Evolutionary conservation across 2,888 invertebrate genomes (phyloP).

Genomic region (Aphodius granarius): DNA sequence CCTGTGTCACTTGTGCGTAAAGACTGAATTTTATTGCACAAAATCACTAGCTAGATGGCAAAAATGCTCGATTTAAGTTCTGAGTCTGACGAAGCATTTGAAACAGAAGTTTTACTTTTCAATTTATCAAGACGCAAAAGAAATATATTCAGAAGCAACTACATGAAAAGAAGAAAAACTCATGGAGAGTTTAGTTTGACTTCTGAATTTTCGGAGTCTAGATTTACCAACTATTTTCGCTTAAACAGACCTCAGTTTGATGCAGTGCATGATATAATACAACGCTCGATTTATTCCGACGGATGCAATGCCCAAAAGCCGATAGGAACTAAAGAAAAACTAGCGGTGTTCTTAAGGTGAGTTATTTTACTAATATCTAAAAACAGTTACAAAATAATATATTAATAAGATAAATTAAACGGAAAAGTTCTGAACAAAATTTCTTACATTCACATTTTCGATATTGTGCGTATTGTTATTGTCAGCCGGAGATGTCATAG

Average conservation of each 20-base stretch:
- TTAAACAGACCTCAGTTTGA: background rate
- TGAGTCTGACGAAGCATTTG: background rate
- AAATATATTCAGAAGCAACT: background rate
- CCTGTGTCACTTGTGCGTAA: background rate
- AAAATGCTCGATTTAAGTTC: background rate
- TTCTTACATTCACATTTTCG: background rate
- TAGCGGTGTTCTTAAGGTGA: background rate
- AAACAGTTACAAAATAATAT: background rate
- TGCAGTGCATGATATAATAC: background rate
- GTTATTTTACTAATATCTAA: conserved; percentile 1
- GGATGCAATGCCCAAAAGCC: conserved; percentile 1
- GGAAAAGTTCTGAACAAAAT: conserved; percentile 1
- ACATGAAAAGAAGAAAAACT: background rate
- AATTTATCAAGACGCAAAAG: background rate
- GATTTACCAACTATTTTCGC: background rate
- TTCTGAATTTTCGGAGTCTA: conserved; percentile 3
- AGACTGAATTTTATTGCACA: background rate
- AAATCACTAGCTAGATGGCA: background rate
- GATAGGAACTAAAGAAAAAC: background rate
- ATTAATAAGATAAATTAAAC: background rate
- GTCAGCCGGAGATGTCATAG: background rate
- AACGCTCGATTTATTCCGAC: background rate
- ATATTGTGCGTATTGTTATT: background rate
- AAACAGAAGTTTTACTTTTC: background rate
- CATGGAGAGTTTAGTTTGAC: background rate